phyloP scores from a whole-genome alignment of 2,113 vertebrate genomes.

The Mola mola region DNA sequence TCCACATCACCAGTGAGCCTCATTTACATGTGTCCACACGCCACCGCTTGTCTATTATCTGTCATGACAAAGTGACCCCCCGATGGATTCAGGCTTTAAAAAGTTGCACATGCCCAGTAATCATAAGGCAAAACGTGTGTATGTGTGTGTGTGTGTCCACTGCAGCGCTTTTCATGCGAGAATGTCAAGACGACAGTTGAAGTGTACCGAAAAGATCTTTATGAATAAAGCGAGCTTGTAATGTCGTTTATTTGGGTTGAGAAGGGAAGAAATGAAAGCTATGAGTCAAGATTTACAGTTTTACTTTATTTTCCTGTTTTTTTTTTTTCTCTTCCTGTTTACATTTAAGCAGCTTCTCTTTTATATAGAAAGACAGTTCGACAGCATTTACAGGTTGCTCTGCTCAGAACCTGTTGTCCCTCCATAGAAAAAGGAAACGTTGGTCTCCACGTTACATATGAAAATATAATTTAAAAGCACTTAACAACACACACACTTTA shows the following conservation, averaged over 20 bases:
- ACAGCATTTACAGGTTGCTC: constrained; percentile 86
- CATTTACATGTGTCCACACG: constrained; percentile 32
- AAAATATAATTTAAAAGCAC: constrained; percentile 99
- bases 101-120: constrained; percentile 58
- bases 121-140: constrained; percentile 45
- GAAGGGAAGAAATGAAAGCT: not conserved
- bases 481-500: constrained; percentile 94
- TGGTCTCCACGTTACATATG: constrained; percentile 95
- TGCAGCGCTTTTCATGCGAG: constrained; percentile 42
- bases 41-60: constrained; percentile 50
- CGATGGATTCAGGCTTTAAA: constrained; percentile 62
- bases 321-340: constrained; percentile 87
- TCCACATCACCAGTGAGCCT: constrained; percentile 44
- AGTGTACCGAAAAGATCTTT: constrained; percentile 67
- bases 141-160: constrained; percentile 32
- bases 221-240: constrained; percentile 75
- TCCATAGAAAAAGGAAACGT: constrained; percentile 91
- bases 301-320: constrained; percentile 81
- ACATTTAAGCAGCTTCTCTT: constrained; percentile 94
- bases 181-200: constrained; percentile 38
- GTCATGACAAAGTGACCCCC: constrained; percentile 38
- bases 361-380: constrained; percentile 87
- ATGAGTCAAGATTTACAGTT: constrained; percentile 27
- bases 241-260: constrained; percentile 1
- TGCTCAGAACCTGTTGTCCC: constrained; percentile 87